phyloP scores from a whole-genome alignment of 2,797 vertebrate species.

The Microchirus variegatus region DNA sequence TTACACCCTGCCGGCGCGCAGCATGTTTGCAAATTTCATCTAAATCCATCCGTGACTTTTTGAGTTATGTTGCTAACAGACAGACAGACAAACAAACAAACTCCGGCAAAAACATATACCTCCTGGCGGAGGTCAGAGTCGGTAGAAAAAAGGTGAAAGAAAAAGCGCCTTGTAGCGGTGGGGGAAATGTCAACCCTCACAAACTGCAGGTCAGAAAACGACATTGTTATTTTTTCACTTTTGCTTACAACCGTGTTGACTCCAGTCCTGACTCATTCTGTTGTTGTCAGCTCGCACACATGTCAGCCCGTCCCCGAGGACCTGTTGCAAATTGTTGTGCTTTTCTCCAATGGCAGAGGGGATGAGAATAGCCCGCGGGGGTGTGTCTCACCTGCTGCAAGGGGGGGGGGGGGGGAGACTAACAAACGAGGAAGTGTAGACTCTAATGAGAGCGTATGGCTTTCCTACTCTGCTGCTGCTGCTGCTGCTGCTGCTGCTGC shows the following conservation, averaged over 20 bases:
- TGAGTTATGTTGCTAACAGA: no score
- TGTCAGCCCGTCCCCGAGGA: slow-evolving; percentile 37
- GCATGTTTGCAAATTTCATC: no score
- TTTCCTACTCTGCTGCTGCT: slow-evolving; percentile 5
- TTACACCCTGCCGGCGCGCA: no score
- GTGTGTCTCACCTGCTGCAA: slow-evolving; percentile 22
- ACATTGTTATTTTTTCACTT: slow-evolving; percentile 21
- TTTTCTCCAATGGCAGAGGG: slow-evolving; percentile 5
- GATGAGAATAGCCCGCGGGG: slow-evolving; percentile 6
- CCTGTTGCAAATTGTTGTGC: slow-evolving; percentile 37
- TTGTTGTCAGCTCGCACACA: slow-evolving; percentile 35
- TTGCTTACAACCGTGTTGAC: not conserved
- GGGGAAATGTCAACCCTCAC: not conserved
- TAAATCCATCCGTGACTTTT: no score
- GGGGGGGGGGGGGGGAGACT: not conserved
- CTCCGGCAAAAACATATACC: no score
- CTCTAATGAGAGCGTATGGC: slow-evolving; percentile 11
- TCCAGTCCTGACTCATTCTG: slow-evolving; percentile 20
- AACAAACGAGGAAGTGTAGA: slow-evolving; percentile 12
- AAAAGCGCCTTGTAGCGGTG: no score
- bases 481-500: slow-evolving; percentile 2
- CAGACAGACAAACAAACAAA: no score
- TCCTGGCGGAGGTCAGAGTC: no score
- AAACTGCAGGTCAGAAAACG: slow-evolving; percentile 1
- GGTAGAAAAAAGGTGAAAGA: no score